phyloP scores from a whole-genome alignment of 64 coral and sea anemone species.

The Pocillopora damicornis region DNA sequence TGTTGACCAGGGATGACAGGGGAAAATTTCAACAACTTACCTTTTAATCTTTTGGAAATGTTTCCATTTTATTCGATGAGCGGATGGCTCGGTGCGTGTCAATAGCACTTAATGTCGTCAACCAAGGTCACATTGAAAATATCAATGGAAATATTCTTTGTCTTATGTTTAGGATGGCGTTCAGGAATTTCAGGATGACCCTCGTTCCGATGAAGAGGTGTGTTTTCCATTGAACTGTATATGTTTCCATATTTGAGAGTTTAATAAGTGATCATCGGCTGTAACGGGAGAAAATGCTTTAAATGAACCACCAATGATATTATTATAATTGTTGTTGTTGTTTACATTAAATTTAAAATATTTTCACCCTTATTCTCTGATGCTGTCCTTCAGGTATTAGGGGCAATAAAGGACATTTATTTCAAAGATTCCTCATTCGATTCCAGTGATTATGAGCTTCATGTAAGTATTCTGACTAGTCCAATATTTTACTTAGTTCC shows the following conservation, averaged over 20 bases:
- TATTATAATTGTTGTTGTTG: background rate
- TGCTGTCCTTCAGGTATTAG: constrained; percentile 59
- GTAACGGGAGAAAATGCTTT: no score
- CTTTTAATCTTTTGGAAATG: no score
- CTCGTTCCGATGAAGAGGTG: constrained; percentile 90
- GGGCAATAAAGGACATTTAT: constrained; percentile 87
- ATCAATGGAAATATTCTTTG: background rate
- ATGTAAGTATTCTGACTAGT: constrained; percentile 37
- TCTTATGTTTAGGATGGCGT: constrained; percentile 54
- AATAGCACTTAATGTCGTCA: background rate
- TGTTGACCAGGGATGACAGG: no score
- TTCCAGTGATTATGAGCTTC: constrained; percentile 96
- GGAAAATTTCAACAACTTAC: background rate
- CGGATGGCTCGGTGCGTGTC: no score
- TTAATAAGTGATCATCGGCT: no score
- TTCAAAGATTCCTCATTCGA: constrained; percentile 90
- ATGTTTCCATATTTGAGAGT: background rate
- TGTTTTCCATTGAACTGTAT: background rate
- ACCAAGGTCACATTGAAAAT: background rate
- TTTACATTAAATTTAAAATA: background rate
- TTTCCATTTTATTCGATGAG: no score
- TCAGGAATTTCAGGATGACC: constrained; percentile 90
- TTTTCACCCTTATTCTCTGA: no score
- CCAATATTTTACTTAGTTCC: background rate
- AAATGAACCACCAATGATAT: no score